Evolutionary conservation across 2,113 vertebrate species (phyloP), one percentile per base, ranked within the genome.

Genomic region (Eretmochelys imbricata): DNA sequence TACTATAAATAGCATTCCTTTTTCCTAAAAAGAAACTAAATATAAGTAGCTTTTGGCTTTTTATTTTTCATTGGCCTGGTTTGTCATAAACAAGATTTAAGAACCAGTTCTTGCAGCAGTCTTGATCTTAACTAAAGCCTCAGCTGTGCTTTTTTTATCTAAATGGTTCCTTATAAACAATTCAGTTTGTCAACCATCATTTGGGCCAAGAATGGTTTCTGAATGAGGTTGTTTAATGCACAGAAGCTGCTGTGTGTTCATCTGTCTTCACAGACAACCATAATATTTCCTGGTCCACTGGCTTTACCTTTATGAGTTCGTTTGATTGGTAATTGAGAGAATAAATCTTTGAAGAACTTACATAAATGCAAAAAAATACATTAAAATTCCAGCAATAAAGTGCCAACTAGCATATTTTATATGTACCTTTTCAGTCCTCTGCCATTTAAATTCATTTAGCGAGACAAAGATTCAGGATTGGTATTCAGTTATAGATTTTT

Each of bases 311-410:
- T 97, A 97, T 89, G 97, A 97, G 93, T 91, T 96, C 97, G 97
- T 98, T 97, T 97, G 97, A 97, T 97, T 96, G 91, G 96, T 97
- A 97, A 98, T 94, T 98, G 96, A 98, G 96, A 97, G 85, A 97
- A 97, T 97, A 98, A 98, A 98, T 98, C 96, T 97, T 97, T 93
- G 93, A 95, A 98, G 97, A 97, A 97, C 92, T 97, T 98, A 90
- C 65, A 95, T 89, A 95, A 97, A 95, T 96, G 93, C 82, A 95
- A 96, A 97, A 96, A 95, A 86, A 94, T 65, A 82, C 35, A 96
- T 96, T 93, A 96, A 95, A 85, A 95, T 96, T 98, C 92, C 89
- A 84, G 91, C 84, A 93, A 96, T 96, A 95, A 97, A 98, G 89
- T 94, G 82, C 69, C 76, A 93, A 54, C 85, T 84, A 85, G 80